These are phyloP conservation scores for Lithosia quadra DNA, from an alignment of 2,888 invertebrate genomes.

Conservation along the genomic window DNA sequence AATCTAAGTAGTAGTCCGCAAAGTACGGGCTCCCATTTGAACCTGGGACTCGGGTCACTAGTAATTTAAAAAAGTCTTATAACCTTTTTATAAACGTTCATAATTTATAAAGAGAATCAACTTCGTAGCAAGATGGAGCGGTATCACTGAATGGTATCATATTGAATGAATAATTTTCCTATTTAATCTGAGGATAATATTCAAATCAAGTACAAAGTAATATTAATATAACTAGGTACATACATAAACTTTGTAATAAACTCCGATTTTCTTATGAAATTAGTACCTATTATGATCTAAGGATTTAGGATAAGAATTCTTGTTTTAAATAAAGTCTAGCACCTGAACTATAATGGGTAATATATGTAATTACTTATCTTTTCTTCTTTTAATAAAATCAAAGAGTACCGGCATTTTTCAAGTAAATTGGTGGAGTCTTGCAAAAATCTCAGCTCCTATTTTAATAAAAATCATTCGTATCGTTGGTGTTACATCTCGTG, in stretches of 20 bases:
- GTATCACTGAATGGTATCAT: neutral
- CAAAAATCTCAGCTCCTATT: too few species aligned
- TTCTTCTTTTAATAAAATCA: too few species aligned
- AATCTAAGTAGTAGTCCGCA: too few species aligned
- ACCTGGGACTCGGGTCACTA: neutral
- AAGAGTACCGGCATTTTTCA: too few species aligned
- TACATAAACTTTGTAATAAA: neutral
- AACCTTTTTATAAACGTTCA: neutral
- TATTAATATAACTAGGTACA: neutral
- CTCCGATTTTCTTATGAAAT: neutral
- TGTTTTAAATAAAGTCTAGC: neutral
- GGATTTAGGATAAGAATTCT: neutral
- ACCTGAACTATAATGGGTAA: too few species aligned
- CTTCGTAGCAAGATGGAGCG: neutral
- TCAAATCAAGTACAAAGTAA: neutral
- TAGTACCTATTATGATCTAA: neutral
- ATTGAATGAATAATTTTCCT: slow-evolving; percentile 3
- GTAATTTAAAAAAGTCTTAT: neutral
- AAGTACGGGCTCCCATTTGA: too few species aligned
- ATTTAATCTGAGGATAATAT: neutral
- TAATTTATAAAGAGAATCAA: neutral
- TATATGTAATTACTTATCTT: too few species aligned
- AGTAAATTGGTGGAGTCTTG: too few species aligned
- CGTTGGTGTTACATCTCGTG: too few species aligned
- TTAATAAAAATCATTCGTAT: too few species aligned